Evolutionary conservation across 2,888 invertebrate species (phyloP), one percentile per base, ranked within the genome.

Genomic region (Leptinotarsa rubiginosa): DNA sequence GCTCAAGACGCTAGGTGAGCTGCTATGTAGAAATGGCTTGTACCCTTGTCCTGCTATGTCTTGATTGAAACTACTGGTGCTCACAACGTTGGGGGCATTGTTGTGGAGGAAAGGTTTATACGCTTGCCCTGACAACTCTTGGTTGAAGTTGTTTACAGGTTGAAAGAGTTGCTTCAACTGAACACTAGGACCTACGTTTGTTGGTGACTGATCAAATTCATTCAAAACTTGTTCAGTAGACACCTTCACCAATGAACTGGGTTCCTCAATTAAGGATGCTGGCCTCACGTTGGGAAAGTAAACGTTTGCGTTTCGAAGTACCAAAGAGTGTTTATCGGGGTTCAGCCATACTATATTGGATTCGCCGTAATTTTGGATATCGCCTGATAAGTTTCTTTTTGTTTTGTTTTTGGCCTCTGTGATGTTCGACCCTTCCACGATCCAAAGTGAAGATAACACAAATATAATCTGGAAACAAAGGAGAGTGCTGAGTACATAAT

Each of bases 141-240:
- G 56, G 56, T 56, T 56, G 13, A 22, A n/a, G 3, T 18, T 56
- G 4, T 22, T 25, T 0, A 18, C 10, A 62, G 67, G 74, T 47
- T 74, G 64, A n/a, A 71, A 74, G 3, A 70, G 54, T 41, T 73
- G 70, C 47, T 75, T 75, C 12, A 86, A 84, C 62, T 85, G 85
- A 12, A 84, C 84, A 66, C 85, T 85, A 0, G 84, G 83, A n/a
- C 83, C 83, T 3, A 84, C 78, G 72, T 85, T 85, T 15, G 82
- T 83, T 18, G 85, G 85, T 0, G 85, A 84, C 79, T 85, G 85
- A 73, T 86, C 84, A 72, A 84, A 85, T 76, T 85, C 85, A 77
- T 86, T 85, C 15, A 85, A 75, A 12, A 85, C 83, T 79, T 85
- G 85, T 77, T 86, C 85, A n/a, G 84, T 82, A 18, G 84, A 81